These are phyloP conservation scores for Seira musarum DNA, from an alignment of 2,888 invertebrate genomes.

Conservation along the genomic window DNA sequence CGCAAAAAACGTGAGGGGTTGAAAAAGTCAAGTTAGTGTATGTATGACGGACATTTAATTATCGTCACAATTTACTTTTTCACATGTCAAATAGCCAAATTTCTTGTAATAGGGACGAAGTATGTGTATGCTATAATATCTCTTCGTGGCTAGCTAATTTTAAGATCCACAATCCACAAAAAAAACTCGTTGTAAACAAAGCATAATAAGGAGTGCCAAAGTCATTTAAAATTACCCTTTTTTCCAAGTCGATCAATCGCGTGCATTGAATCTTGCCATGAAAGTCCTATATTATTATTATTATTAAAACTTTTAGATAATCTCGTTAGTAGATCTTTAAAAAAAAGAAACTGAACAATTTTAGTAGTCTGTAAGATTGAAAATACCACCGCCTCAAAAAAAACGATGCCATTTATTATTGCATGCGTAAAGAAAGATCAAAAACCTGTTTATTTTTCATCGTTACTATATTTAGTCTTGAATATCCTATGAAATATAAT, in stretches of 20 bases:
- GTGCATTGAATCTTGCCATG: conserved; percentile 56
- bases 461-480: background rate
- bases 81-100: too few relatives aligned
- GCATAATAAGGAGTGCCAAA: conserved; percentile 60
- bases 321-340: too few relatives aligned
- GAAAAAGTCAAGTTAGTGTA: too few relatives aligned
- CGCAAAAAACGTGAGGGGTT: background rate
- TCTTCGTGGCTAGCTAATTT: background rate
- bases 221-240: conserved; percentile 44
- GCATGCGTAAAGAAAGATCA: background rate
- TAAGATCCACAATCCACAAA: background rate
- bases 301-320: background rate
- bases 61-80: too few relatives aligned
- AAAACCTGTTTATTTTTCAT: conserved; percentile 18
- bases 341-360: too few relatives aligned
- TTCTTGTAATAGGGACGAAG: too few relatives aligned
- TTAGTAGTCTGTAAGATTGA: background rate
- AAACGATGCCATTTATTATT: background rate
- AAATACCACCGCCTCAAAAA: background rate
- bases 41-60: too few relatives aligned
- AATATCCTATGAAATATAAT: background rate
- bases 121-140: background rate
- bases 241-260: conserved; percentile 12
- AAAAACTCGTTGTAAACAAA: conserved; percentile 27
- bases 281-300: conserved; percentile 22